These are phyloP conservation scores for Perizoma affinitatum DNA, from an alignment of 2,888 invertebrate genomes.

Conservation along the genomic window DNA sequence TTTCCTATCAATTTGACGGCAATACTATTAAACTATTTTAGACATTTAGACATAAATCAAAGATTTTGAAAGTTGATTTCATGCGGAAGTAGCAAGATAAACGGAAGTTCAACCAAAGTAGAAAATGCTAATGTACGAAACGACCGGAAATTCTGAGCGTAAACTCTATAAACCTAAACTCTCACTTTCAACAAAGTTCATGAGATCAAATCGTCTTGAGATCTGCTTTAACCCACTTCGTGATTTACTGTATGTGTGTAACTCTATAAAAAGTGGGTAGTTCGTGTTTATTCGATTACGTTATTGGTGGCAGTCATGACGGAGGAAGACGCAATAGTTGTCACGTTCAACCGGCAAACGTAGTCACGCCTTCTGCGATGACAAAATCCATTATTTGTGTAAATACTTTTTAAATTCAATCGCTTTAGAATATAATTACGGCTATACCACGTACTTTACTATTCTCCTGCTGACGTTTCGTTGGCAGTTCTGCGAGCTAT, in stretches of 20 bases:
- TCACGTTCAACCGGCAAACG: conserved; percentile 42
- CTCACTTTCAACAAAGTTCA: conserved; percentile 38
- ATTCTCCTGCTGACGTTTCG: no score
- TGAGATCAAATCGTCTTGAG: conserved; percentile 32
- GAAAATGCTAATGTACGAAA: conserved; percentile 36
- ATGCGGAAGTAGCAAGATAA: conserved; percentile 32
- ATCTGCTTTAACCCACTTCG: conserved; percentile 42
- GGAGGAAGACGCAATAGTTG: conserved; percentile 39
- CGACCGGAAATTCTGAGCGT: conserved; percentile 38
- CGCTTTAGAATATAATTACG: no score
- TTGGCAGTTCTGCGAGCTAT: no score
- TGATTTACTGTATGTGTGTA: conserved; percentile 42
- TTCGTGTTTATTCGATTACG: conserved; percentile 44
- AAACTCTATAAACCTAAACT: conserved; percentile 39
- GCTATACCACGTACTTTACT: no score
- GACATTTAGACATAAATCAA: conserved; percentile 19
- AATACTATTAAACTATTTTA: not conserved
- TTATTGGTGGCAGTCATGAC: conserved; percentile 34
- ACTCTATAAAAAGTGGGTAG: conserved; percentile 40
- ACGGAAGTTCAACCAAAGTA: conserved; percentile 33
- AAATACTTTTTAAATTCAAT: conserved; percentile 43
- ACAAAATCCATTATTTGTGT: conserved; percentile 38
- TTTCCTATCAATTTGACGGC: not conserved
- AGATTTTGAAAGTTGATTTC: conserved; percentile 36
- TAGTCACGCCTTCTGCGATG: conserved; percentile 27